phyloP scores from a whole-genome alignment of 2,888 invertebrate species.

The Agonopterix heracliana region DNA sequence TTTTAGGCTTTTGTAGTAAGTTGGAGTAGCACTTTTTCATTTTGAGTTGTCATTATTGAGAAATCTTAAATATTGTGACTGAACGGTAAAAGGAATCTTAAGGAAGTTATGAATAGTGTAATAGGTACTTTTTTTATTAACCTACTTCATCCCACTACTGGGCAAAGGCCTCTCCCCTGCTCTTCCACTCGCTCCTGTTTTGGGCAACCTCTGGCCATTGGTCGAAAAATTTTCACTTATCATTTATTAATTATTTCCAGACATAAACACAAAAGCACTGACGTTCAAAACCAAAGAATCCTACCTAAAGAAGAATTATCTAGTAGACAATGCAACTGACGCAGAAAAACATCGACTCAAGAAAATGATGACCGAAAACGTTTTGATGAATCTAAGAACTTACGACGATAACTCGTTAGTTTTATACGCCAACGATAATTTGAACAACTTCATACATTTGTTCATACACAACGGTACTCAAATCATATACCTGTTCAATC shows the following conservation, averaged over 20 bases:
- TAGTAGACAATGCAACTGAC: slow-evolving; percentile 79
- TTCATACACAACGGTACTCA: slow-evolving; percentile 87
- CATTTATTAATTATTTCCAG: slow-evolving; percentile 62
- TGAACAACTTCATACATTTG: slow-evolving; percentile 94
- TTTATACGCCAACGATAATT: slow-evolving; percentile 93
- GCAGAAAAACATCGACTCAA: slow-evolving; percentile 79
- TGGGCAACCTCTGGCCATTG: too few relatives aligned
- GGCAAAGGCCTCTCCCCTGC: too few relatives aligned
- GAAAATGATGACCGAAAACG: slow-evolving; percentile 85
- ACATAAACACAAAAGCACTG: slow-evolving; percentile 92
- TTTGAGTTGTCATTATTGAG: too few relatives aligned
- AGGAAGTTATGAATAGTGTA: too few relatives aligned
- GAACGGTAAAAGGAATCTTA: too few relatives aligned
- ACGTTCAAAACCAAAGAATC: slow-evolving; percentile 90
- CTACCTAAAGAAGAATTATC: slow-evolving; percentile 87
- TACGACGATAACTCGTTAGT: slow-evolving; percentile 88
- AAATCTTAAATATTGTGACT: too few relatives aligned
- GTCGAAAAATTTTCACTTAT: background rate
- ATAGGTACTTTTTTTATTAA: background rate
- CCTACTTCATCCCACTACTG: too few relatives aligned
- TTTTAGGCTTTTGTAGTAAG: too few relatives aligned
- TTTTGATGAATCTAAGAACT: slow-evolving; percentile 93
- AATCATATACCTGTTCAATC: slow-evolving; percentile 90
- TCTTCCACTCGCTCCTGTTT: too few relatives aligned
- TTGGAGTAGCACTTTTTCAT: too few relatives aligned